A percentile compares a stretch with the other conserved stretches of the same genome.
Evolutionary conservation across 2,797 vertebrate species (phyloP).

Genomic region (Fringilla coelebs): DNA sequence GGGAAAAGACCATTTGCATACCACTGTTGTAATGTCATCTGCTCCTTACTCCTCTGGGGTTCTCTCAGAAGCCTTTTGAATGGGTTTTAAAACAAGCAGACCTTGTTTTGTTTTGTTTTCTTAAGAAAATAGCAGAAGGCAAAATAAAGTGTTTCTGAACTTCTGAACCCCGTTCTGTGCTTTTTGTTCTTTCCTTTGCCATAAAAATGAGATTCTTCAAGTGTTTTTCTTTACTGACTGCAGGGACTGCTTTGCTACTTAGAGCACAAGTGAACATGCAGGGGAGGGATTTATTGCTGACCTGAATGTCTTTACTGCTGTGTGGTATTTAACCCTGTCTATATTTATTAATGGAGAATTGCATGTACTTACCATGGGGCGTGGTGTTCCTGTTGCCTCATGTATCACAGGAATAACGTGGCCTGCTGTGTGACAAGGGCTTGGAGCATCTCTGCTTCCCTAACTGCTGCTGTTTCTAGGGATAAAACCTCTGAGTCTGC

Average conservation of each 20-base stretch:
- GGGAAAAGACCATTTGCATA: conserved; percentile 54
- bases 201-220: background rate
- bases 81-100: conserved; percentile 58
- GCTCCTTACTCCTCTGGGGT: conserved; percentile 37
- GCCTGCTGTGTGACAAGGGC: background rate
- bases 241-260: background rate
- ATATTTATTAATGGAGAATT: background rate
- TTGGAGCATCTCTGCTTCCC: background rate
- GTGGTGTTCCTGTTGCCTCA: background rate
- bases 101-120: conserved; percentile 61
- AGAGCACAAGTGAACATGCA: background rate
- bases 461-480: background rate
- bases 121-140: conserved; percentile 61
- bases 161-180: conserved; percentile 55
- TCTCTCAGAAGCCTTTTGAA: conserved; percentile 53
- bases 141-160: conserved; percentile 61
- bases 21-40: conserved; percentile 46
- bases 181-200: conserved; percentile 30
- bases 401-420: background rate
- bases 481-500: background rate
- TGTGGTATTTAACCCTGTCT: background rate
- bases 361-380: background rate
- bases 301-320: background rate
- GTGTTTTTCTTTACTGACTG: background rate
- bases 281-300: background rate